Base-by-base conservation (phyloP, 1,140 invertebrate species). In the Ridgeia piscesae region DNA sequence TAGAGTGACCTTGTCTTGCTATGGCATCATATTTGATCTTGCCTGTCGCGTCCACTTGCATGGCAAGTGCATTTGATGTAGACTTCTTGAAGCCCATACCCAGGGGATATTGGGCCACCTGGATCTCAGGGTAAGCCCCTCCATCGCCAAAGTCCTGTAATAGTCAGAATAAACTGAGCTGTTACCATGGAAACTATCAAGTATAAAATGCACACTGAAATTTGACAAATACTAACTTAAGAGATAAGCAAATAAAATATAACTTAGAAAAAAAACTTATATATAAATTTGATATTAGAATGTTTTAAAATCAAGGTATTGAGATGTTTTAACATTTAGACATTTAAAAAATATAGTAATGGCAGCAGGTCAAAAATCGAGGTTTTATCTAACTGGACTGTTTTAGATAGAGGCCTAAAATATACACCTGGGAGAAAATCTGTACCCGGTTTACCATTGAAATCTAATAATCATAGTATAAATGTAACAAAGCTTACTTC, bases 11-110 rank as follows among this genome's bases (percentile, higher is more conserved):
- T 95, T 99, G 98, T 91, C 98, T 97, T 1, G 99, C 99, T 91
- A 99, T 97, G 6, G 98, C 97, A 96, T 99, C 99, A 96, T 99
- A 99, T 96, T 99, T 99, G 0, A 99, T 97, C 96, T 99, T 99
- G 14, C 97, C 97, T 91, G 96, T 94, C 33, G 98, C 97, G 96
- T 99, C 99, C 33, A 99, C 96, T 95, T 99, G 98, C 2, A 99
- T 97, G 11, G 99, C 98, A 14, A 99, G 95, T 0, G 99, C 98
- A 96, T 99, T 99, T 14, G 95, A 94, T 77, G 94, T 94, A 35
- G 93, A 92, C 93, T 96, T 96, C 93, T 97, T 94, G 97, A 97
- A 92, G 34, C 96, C 96, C 97, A 99, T 98, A 93, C 97, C 97
- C 42, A 99, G 96, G 0, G 99, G 99, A 96, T 99, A 99, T 95